These are phyloP conservation scores for Centroberyx gerrardi DNA, from an alignment of 2,797 vertebrate species.

Conservation along the genomic window DNA sequence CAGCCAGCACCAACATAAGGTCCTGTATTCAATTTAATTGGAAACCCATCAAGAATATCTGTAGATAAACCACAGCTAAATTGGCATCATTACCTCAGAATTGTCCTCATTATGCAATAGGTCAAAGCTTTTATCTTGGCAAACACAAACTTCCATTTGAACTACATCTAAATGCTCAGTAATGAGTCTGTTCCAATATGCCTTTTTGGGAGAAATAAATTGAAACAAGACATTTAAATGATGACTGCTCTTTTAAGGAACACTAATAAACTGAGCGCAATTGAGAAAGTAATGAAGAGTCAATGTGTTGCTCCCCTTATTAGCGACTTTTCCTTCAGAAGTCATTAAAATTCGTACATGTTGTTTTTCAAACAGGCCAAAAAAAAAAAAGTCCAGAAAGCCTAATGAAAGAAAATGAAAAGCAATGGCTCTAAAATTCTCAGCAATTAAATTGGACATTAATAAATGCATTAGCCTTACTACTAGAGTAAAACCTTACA, in stretches of 20 bases:
- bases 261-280: conserved; percentile 60
- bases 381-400: conserved; percentile 43
- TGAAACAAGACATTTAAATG: conserved; percentile 59
- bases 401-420: conserved; percentile 77
- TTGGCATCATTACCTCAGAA: conserved; percentile 57
- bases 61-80: conserved; percentile 65
- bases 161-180: conserved; percentile 38
- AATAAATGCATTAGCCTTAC: conserved; percentile 79
- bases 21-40: conserved; percentile 46
- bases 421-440: conserved; percentile 60
- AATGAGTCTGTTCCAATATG: conserved; percentile 37
- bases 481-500: conserved; percentile 34
- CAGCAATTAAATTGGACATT: conserved; percentile 76
- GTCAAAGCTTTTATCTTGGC: conserved; percentile 66
- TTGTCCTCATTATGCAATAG: conserved; percentile 66
- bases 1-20: conserved; percentile 32
- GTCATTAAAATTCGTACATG: conserved; percentile 61
- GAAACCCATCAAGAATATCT: conserved; percentile 45
- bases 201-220: conserved; percentile 46
- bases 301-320: conserved; percentile 51
- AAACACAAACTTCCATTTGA: conserved; percentile 54
- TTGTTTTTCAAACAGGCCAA: conserved; percentile 58
- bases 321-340: conserved; percentile 65
- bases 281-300: conserved; percentile 37
- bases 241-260: conserved; percentile 48